Evolutionary conservation across 2,113 vertebrate genomes (phyloP).

Genomic region (Syrmaticus mikado): DNA sequence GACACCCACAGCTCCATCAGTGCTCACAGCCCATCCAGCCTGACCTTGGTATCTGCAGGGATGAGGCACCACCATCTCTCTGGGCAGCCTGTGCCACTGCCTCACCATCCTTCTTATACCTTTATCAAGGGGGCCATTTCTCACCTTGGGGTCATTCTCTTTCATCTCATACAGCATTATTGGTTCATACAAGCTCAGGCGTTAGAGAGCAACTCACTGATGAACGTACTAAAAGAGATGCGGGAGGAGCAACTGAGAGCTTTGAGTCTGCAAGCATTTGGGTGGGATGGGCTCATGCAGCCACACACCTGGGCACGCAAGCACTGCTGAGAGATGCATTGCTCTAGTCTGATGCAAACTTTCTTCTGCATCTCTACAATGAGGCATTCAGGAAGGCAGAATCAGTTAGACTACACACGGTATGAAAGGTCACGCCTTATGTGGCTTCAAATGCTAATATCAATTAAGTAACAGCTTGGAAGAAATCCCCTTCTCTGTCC

Average conservation of each 20-base stretch:
- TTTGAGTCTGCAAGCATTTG: background rate
- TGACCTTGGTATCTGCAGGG: too few species aligned
- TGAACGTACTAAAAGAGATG: background rate
- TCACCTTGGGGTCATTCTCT: background rate
- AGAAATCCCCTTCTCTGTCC: background rate
- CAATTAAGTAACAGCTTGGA: conserved; percentile 52
- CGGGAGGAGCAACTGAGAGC: background rate
- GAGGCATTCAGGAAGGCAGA: conserved; percentile 44
- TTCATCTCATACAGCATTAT: background rate
- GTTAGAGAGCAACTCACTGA: background rate
- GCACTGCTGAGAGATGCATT: background rate
- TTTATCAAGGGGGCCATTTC: background rate
- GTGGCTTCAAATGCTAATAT: conserved; percentile 56
- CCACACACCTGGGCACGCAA: background rate
- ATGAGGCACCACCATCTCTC: too few species aligned
- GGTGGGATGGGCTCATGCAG: background rate
- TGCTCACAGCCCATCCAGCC: too few species aligned
- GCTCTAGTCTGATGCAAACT: conserved; percentile 4
- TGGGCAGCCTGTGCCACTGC: too few species aligned
- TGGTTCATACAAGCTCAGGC: background rate
- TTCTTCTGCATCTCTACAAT: conserved; percentile 42
- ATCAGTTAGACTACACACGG: conserved; percentile 26
- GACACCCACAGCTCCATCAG: too few species aligned
- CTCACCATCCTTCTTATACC: too few species aligned
- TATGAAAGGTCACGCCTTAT: conserved; percentile 56